Base-by-base conservation (phyloP, 1,140 invertebrate genomes). In the Venturia canescens region DNA sequence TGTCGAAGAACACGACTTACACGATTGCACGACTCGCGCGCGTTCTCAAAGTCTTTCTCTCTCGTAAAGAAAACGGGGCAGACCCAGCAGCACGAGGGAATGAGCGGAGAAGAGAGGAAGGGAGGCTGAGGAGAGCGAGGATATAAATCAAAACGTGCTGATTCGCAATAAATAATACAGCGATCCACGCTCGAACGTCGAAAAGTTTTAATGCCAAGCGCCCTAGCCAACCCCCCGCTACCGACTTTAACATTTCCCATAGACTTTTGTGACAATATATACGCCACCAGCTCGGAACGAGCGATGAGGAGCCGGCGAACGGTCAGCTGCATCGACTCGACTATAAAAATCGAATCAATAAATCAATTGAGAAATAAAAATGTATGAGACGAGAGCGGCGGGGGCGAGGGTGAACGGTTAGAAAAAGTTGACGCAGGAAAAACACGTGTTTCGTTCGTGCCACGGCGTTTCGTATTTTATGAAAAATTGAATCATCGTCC, bases 131-230 rank as follows among this genome's bases (percentile, higher is more conserved):
- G 60, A 23, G 23, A 21, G 15, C 57, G 18, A 11, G 80, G 81
- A 72, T 76, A 86, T 87, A 86, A 88, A 88, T 88, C 85, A 88
- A 81, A 81, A 85, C 57, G 82, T 75, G 84, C 86, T 86, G 86
- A 88, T 88, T 86, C 87, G 84, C 82, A 86, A 88, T 87, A 85
- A 86, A 88, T 86, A 86, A 88, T 86, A 86, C 83, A 82, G 84
- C 81, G 85, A 85, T 79, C 77, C 21, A 60, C 84, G 83, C 82
- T 79, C 82, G 84, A 77, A 70, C 69, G 44, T 60, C 75, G 18
- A 63, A 78, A 70, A 81, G 75, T 81, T 81, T 78, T 72, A 66
- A 77, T 77, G 29, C 57, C 9, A 60, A 9, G 26, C 57, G 75
- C 57, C 75, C 75, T 77, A 31, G 75, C 53, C 57, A 23, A n/a